Percentiles rank a stretch among this genome's conserved stretches.
phyloP scores from a whole-genome alignment of 2,888 invertebrate genomes.

The Miltochrista miniata region DNA sequence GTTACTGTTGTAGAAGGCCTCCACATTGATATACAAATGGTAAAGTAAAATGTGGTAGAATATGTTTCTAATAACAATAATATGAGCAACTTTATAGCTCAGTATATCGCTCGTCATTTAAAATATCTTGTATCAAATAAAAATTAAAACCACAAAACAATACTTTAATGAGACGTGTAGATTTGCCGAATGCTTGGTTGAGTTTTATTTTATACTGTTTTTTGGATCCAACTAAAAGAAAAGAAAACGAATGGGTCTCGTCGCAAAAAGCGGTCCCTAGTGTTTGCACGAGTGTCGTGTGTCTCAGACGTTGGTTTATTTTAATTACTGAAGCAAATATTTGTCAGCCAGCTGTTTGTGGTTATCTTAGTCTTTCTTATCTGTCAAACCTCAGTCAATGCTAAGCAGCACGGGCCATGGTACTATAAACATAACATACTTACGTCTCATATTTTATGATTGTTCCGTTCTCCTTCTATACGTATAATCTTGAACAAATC shows the following conservation, averaged over 20 bases:
- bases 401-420: slow-evolving; percentile 68
- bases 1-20: too few species aligned
- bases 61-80: too few species aligned
- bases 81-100: too few species aligned
- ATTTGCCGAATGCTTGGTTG: slow-evolving; percentile 21
- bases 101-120: too few species aligned
- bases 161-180: slow-evolving; percentile 5
- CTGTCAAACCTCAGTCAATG: slow-evolving; percentile 83
- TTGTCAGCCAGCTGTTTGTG: slow-evolving; percentile 71
- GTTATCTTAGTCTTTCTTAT: slow-evolving; percentile 78
- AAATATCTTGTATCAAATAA: slow-evolving; percentile 3
- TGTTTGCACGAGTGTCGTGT: slow-evolving; percentile 58
- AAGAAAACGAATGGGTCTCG: slow-evolving; percentile 41
- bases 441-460: slow-evolving; percentile 27
- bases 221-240: slow-evolving; percentile 34
- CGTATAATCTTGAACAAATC: slow-evolving; percentile 16
- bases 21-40: too few species aligned
- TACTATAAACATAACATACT: slow-evolving; percentile 42
- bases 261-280: slow-evolving; percentile 55
- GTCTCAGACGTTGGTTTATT: slow-evolving; percentile 61
- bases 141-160: slow-evolving; percentile 7
- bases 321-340: slow-evolving; percentile 77
- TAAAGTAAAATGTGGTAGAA: too few species aligned
- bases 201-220: slow-evolving; percentile 25
- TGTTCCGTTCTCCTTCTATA: slow-evolving; percentile 20